Conservation (phyloP, 2,797 vertebrate genomes). For the Lacerta agilis region DNA sequence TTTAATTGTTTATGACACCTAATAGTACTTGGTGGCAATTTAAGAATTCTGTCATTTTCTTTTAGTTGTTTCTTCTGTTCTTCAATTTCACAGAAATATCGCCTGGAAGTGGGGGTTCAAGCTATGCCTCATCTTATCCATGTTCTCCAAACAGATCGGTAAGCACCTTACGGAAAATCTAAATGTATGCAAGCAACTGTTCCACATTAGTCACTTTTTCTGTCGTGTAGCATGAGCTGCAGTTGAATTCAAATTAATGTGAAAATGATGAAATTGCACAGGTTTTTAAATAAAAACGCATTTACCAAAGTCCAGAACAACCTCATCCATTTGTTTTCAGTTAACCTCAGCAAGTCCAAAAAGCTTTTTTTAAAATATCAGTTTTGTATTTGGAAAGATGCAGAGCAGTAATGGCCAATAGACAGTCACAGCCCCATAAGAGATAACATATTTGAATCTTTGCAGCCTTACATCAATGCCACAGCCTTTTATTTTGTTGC, state of each 20-base stretch:
- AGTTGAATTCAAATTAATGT: not conserved
- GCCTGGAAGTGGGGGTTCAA: slow-evolving; percentile 93
- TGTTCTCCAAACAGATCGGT: slow-evolving; percentile 96
- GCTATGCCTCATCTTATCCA: slow-evolving; percentile 94
- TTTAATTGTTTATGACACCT: not conserved
- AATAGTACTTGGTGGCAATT: not conserved
- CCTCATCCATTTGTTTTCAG: not conserved
- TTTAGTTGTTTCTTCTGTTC: not conserved
- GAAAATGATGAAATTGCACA: not conserved
- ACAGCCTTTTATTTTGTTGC: not conserved
- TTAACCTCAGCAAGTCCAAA: not conserved
- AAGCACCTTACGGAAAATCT: slow-evolving; percentile 28
- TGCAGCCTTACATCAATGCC: not conserved
- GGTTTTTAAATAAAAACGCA: not conserved
- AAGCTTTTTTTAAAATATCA: not conserved
- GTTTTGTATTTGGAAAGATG: too few relatives aligned
- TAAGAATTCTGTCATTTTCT: rapidly evolving
- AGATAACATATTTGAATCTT: not conserved
- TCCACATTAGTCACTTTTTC: rapidly evolving
- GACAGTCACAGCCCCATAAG: not conserved
- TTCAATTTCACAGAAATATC: slow-evolving; percentile 87
- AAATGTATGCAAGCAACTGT: rapidly evolving
- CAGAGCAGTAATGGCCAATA: not conserved
- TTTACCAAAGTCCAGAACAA: not conserved
- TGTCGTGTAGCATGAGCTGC: not conserved